A percentile compares a stretch with the other conserved stretches of the same genome.
These are phyloP conservation scores for Acipenser ruthenus DNA, from an alignment of 2,797 vertebrate species.

Conservation along the genomic window DNA sequence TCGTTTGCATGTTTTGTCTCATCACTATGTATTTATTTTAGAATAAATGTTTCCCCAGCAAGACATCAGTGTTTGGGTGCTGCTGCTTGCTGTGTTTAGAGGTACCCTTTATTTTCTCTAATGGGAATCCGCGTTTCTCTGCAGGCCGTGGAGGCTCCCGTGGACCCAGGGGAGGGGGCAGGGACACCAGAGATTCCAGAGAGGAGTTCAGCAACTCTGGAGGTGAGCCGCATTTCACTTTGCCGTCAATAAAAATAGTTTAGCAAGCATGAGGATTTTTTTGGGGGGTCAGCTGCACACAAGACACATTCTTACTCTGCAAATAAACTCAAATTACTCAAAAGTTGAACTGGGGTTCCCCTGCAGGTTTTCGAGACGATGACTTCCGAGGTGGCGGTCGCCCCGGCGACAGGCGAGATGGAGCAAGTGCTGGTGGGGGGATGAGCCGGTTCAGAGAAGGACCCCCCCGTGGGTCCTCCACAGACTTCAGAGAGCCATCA, in stretches of 20 bases:
- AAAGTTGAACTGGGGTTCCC: background rate
- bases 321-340: too few relatives aligned
- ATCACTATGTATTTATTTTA: too few relatives aligned
- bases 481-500: constrained; percentile 96
- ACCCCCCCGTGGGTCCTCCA: constrained; percentile 67
- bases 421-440: constrained; percentile 40
- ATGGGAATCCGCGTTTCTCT: constrained; percentile 37
- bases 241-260: too few relatives aligned
- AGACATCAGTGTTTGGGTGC: too few relatives aligned
- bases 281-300: too few relatives aligned
- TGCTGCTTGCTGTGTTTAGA: background rate
- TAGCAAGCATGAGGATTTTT: too few relatives aligned
- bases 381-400: constrained; percentile 81
- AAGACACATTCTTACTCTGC: too few relatives aligned
- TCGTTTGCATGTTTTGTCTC: too few relatives aligned
- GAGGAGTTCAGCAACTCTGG: constrained; percentile 53
- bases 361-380: constrained; percentile 78
- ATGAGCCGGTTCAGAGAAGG: constrained; percentile 81
- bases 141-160: constrained; percentile 71
- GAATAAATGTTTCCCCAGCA: too few relatives aligned
- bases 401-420: constrained; percentile 71
- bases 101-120: too few relatives aligned
- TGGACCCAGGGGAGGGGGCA: constrained; percentile 76
- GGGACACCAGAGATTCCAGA: constrained; percentile 56
- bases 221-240: constrained; percentile 19